These are phyloP conservation scores for Nasonia giraulti DNA, from an alignment of 1,140 invertebrate genomes.

Conservation along the genomic window DNA sequence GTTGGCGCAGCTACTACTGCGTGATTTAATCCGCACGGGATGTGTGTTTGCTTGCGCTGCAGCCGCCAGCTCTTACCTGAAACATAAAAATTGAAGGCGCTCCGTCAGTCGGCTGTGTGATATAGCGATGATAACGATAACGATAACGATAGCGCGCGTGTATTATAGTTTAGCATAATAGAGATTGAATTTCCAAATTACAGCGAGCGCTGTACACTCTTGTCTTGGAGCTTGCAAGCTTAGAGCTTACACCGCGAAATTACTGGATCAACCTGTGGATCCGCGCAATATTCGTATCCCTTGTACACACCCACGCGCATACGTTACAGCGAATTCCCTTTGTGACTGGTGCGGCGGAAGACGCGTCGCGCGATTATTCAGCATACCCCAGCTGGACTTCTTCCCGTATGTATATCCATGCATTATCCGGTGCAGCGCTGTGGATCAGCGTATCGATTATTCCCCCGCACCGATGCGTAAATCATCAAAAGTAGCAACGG, in stretches of 20 bases:
- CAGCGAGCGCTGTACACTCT: neutral
- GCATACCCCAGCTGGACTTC: neutral
- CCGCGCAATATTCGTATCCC: constrained; percentile 31
- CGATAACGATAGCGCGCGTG: neutral
- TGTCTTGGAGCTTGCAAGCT: neutral
- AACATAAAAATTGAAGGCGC: neutral
- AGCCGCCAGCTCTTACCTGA: constrained; percentile 36
- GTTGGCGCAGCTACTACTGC: neutral
- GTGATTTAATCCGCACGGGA: neutral
- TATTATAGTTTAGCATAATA: too few species aligned
- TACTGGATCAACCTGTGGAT: constrained; percentile 55
- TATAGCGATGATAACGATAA: neutral
- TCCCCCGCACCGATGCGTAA: constrained; percentile 51
- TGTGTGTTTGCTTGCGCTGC: neutral
- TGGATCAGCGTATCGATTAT: too few species aligned
- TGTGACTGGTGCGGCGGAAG: neutral
- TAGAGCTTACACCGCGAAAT: neutral
- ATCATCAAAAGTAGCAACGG: constrained; percentile 54
- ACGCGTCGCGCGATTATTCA: too few species aligned
- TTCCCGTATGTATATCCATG: constrained; percentile 9
- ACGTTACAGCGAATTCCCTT: neutral
- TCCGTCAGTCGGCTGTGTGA: neutral
- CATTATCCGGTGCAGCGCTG: too few species aligned
- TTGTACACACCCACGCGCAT: too few species aligned
- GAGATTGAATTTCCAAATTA: constrained; percentile 26